Percentiles rank a stretch among this genome's conserved stretches.
phyloP scores from a whole-genome alignment of 2,888 invertebrate genomes.

The Mechanitis messenoides region DNA sequence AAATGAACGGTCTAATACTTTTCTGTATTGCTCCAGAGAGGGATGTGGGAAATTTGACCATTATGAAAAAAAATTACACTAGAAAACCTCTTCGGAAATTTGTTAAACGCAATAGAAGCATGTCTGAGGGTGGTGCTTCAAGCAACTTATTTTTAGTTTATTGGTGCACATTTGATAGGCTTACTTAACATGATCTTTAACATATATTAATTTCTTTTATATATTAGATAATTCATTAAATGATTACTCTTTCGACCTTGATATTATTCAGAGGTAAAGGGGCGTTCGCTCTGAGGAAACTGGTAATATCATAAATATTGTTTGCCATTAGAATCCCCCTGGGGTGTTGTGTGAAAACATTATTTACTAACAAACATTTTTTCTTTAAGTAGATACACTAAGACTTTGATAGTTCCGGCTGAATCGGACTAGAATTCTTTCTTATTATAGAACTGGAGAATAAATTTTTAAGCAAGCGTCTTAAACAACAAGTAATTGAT shows the following conservation, averaged over 20 bases:
- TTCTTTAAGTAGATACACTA: not conserved
- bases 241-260: slow-evolving; percentile 17
- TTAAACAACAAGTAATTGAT: slow-evolving; percentile 34
- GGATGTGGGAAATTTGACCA: slow-evolving; percentile 54
- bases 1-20: slow-evolving; percentile 62
- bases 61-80: slow-evolving; percentile 58
- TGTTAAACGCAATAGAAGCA: slow-evolving; percentile 12
- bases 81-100: slow-evolving; percentile 38
- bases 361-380: not conserved
- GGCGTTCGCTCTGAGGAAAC: slow-evolving; percentile 1
- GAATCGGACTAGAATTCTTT: no score
- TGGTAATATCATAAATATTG: not conserved
- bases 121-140: not conserved
- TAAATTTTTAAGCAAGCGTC: slow-evolving; percentile 28
- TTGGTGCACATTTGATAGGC: not conserved
- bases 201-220: not conserved
- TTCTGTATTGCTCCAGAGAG: slow-evolving; percentile 44
- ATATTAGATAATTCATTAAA: slow-evolving; percentile 10
- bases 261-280: slow-evolving; percentile 15
- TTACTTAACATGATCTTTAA: not conserved
- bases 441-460: slow-evolving; percentile 30
- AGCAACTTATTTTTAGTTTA: not conserved
- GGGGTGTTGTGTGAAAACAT: not conserved
- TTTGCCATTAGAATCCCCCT: not conserved
- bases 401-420: no score